Conservation (phyloP, 1,140 invertebrate species). For the Ptiloglossa arizonensis region DNA sequence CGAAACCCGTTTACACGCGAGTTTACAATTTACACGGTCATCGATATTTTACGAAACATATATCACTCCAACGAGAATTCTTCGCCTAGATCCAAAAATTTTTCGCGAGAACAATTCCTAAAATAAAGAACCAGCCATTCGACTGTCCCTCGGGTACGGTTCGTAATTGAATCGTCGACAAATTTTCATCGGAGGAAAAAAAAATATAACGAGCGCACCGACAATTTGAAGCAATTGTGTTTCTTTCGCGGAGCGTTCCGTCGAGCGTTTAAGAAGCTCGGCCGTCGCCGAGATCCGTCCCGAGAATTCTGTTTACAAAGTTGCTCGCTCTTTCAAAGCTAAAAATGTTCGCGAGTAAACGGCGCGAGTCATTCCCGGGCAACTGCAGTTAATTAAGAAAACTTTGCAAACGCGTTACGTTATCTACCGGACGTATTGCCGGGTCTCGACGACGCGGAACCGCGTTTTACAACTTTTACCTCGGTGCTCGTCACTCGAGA, state of each 20-base stretch:
- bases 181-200: neutral
- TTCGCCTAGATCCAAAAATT: neutral
- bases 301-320: slow-evolving; percentile 26
- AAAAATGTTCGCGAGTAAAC: slow-evolving; percentile 2
- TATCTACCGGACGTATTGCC: neutral
- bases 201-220: neutral
- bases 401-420: neutral
- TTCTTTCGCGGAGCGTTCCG: neutral
- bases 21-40: too few relatives aligned
- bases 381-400: slow-evolving; percentile 36
- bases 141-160: neutral
- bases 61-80: too few relatives aligned
- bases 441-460: neutral
- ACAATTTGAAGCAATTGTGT: slow-evolving; percentile 14
- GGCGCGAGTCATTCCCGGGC: neutral
- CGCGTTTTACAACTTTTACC: neutral
- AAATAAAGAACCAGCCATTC: neutral
- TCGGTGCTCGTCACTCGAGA: neutral
- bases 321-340: neutral
- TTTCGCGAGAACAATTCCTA: neutral
- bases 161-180: slow-evolving; percentile 6
- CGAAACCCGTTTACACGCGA: too few relatives aligned
- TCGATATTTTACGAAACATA: too few relatives aligned
- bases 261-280: slow-evolving; percentile 17
- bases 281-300: neutral